Conservation (phyloP, 1,140 invertebrate genomes). For the Drosophila ambigua region DNA sequence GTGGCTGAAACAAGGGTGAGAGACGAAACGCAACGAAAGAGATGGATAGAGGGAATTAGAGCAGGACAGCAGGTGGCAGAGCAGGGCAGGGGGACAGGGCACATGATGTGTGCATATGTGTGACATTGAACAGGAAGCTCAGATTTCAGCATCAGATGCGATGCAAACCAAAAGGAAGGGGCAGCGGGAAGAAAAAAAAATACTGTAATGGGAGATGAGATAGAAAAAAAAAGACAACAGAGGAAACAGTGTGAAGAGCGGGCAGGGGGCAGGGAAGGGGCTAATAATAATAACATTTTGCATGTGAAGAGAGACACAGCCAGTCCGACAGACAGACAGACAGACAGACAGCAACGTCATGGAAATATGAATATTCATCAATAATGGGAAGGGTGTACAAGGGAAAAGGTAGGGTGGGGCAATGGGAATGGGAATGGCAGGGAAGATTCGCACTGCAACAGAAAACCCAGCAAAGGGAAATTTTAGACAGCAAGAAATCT, state of each 20-base stretch:
- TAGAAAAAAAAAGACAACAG: constrained; percentile 33
- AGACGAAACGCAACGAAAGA: neutral
- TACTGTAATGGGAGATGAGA: constrained; percentile 32
- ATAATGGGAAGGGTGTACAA: constrained; percentile 23
- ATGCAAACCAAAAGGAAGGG: constrained; percentile 48
- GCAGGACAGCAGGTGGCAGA: too few species aligned
- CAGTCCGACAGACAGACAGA: neutral
- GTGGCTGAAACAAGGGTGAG: constrained; percentile 34
- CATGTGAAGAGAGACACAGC: constrained; percentile 18
- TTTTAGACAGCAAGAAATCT: too few species aligned
- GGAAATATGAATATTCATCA: constrained; percentile 44
- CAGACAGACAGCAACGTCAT: constrained; percentile 6
- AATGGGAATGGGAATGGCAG: too few species aligned
- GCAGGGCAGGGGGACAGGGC: too few species aligned
- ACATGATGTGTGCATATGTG: constrained; percentile 17
- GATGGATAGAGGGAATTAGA: neutral
- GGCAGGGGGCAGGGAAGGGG: constrained; percentile 2
- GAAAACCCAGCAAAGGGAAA: too few species aligned
- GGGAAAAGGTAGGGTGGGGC: neutral
- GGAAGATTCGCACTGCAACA: too few species aligned
- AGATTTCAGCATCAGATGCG: constrained; percentile 68
- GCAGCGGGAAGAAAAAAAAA: constrained; percentile 16
- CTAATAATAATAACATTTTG: constrained; percentile 43
- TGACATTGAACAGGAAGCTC: constrained; percentile 79
- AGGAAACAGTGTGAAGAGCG: neutral